Conservation (phyloP, 2,113 vertebrate species). For the Vanacampus margaritifer region DNA sequence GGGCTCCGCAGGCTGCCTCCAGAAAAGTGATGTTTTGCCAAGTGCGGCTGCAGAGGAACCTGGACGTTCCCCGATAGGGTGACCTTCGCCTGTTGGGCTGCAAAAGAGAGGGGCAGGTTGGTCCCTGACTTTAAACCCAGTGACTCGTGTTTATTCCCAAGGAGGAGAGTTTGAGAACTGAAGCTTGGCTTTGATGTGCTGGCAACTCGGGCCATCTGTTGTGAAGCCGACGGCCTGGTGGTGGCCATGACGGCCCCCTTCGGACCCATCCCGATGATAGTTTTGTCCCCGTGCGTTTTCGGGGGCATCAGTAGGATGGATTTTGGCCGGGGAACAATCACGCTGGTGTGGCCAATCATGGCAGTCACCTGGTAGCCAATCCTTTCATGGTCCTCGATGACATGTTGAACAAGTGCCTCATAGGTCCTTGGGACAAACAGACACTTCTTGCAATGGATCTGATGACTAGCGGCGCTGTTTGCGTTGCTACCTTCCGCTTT, state of each 20-base stretch:
- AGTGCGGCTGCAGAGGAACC: constrained; percentile 87
- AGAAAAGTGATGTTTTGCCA: constrained; percentile 86
- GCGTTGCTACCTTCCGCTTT: constrained; percentile 67
- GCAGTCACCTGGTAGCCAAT: constrained; percentile 98
- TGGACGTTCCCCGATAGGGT: constrained; percentile 80
- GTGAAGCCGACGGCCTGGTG: constrained; percentile 79
- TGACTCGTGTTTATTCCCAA: constrained; percentile 82
- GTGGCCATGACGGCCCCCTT: constrained; percentile 81
- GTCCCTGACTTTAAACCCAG: constrained; percentile 81
- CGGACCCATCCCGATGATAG: constrained; percentile 84
- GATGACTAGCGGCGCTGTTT: constrained; percentile 49
- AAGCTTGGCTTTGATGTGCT: constrained; percentile 86
- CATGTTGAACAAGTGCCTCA: constrained; percentile 95
- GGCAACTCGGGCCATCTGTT: constrained; percentile 85
- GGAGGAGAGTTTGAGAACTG: constrained; percentile 82
- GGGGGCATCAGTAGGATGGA: constrained; percentile 87
- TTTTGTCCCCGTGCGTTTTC: constrained; percentile 85
- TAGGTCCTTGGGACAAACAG: constrained; percentile 96
- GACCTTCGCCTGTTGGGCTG: constrained; percentile 81
- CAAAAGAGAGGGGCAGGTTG: constrained; percentile 73
- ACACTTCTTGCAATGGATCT: constrained; percentile 96
- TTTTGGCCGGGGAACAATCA: constrained; percentile 91
- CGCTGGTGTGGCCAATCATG: constrained; percentile 98
- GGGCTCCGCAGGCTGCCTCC: constrained; percentile 80
- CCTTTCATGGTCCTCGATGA: constrained; percentile 96